Conservation (phyloP, 2,113 vertebrate species). For the Tachycineta bicolor region DNA sequence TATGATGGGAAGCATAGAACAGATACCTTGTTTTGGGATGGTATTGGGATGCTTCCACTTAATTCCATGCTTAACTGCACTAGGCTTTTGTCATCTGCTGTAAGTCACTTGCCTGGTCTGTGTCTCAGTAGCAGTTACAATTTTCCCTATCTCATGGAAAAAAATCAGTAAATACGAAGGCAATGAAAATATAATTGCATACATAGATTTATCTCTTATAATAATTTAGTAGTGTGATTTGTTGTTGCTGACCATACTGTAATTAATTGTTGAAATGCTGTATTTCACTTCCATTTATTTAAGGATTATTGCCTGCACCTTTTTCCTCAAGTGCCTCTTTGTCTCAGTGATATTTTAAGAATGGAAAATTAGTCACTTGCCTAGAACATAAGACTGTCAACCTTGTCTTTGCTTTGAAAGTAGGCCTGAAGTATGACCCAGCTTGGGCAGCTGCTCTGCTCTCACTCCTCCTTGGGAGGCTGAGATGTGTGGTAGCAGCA, state of each 20-base stretch:
- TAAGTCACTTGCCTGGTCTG: neutral
- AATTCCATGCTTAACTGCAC: neutral
- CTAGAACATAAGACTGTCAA: neutral
- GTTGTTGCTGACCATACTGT: neutral
- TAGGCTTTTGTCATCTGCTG: neutral
- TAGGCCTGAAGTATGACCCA: neutral
- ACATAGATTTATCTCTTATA: neutral
- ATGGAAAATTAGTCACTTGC: neutral
- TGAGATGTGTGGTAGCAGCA: neutral
- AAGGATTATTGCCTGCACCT: accelerated
- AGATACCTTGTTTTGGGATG: accelerated
- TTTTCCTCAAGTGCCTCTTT: neutral
- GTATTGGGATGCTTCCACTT: neutral
- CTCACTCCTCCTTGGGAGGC: neutral
- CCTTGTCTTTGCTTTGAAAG: neutral
- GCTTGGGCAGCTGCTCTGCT: neutral
- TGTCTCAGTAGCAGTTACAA: neutral
- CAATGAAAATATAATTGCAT: neutral
- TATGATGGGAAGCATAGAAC: neutral
- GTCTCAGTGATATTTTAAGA: neutral
- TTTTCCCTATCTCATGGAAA: neutral
- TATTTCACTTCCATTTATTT: neutral
- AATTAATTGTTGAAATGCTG: neutral
- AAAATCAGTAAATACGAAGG: neutral
- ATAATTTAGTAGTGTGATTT: neutral